These are phyloP conservation scores for Deilephila elpenor DNA, from an alignment of 2,888 invertebrate genomes.

Conservation along the genomic window DNA sequence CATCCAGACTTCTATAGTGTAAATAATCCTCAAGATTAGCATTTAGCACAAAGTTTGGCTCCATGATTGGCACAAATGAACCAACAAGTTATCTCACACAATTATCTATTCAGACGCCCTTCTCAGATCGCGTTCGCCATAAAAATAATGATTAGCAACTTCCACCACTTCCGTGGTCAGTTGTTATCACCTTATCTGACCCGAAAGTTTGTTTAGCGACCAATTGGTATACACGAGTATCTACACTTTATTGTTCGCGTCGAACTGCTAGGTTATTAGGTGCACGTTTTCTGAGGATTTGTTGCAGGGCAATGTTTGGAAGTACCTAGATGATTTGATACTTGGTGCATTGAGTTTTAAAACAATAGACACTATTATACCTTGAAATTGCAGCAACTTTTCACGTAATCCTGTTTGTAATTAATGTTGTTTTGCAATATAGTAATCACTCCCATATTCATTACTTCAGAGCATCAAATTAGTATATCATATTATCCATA, in stretches of 20 bases:
- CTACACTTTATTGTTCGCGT: conserved; percentile 23
- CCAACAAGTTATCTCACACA: conserved; percentile 5
- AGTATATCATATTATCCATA: no score
- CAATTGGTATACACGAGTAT: conserved; percentile 1
- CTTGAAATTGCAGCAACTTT: no score
- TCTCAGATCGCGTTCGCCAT: conserved; percentile 13
- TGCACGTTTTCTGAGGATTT: not conserved
- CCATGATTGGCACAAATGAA: conserved; percentile 7
- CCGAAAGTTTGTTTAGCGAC: conserved; percentile 24
- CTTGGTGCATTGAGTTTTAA: no score
- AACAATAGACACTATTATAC: no score
- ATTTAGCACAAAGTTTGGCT: not conserved
- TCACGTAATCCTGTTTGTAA: no score
- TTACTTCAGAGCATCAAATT: no score
- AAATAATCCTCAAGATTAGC: not conserved
- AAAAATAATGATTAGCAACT: conserved; percentile 25
- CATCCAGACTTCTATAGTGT: not conserved
- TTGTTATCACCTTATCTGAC: conserved; percentile 24
- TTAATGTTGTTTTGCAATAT: no score
- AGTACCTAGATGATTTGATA: no score
- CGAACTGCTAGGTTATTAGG: not conserved
- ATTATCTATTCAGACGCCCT: conserved; percentile 13
- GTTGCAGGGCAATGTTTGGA: not conserved
- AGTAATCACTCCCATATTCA: no score
- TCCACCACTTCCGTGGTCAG: conserved; percentile 21